Conservation (phyloP, 2,113 vertebrate genomes). For the Heterocephalus glaber region DNA sequence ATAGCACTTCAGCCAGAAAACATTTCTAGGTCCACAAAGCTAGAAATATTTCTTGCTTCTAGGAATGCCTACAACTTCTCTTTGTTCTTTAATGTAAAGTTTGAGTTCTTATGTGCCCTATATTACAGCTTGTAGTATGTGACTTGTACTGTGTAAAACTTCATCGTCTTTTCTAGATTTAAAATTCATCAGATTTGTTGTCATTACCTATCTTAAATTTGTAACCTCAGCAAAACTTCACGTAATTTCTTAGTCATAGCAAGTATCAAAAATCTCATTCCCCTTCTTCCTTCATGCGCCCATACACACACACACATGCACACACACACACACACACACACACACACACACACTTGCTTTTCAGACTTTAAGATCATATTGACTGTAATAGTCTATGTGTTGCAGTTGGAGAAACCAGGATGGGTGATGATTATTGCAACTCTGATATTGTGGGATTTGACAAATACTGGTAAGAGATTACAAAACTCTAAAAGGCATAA, state of each 20-base stretch:
- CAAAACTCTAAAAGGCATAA: slow-evolving; percentile 44
- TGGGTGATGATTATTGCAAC: not conserved
- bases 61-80: not conserved
- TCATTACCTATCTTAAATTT: slow-evolving; percentile 11
- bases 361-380: not conserved
- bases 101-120: not conserved
- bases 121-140: not conserved
- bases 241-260: not conserved
- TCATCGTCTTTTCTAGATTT: not conserved
- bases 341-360: not conserved
- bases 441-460: not conserved
- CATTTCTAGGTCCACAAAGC: not conserved
- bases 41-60: slow-evolving; percentile 38
- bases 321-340: not conserved
- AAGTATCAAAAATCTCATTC: not conserved
- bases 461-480: slow-evolving; percentile 17
- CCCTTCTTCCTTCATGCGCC: not conserved
- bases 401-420: not conserved
- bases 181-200: not conserved
- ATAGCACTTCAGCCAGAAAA: slow-evolving; percentile 1
- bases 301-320: no score
- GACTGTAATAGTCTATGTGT: not conserved
- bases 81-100: not conserved
- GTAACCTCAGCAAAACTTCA: not conserved
- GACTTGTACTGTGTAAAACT: not conserved